A percentile compares a stretch with the other conserved stretches of the same genome.
phyloP scores from a whole-genome alignment of 2,113 vertebrate species.

The Leptodactylus fuscus region DNA sequence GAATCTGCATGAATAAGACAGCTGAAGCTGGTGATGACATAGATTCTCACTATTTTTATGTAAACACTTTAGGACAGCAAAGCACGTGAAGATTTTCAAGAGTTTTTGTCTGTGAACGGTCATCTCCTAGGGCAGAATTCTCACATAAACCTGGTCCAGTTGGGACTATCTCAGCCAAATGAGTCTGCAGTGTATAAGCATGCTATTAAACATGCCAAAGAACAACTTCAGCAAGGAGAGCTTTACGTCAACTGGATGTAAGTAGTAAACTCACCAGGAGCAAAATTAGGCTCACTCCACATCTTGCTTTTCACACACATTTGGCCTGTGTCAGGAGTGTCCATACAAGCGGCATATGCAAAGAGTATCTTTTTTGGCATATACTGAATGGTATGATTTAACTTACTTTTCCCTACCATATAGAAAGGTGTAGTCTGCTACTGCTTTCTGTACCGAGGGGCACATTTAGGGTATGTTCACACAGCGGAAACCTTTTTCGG shows the following conservation, averaged over 20 bases:
- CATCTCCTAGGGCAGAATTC: constrained; percentile 92
- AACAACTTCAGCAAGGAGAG: constrained; percentile 71
- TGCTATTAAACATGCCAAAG: constrained; percentile 80
- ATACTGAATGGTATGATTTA: too few relatives aligned
- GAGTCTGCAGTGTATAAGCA: constrained; percentile 88
- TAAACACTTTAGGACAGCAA: constrained; percentile 77
- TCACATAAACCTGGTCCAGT: constrained; percentile 89
- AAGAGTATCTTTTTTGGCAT: too few relatives aligned
- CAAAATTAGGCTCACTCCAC: not conserved
- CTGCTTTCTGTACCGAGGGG: too few relatives aligned
- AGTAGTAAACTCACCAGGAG: constrained; percentile 61
- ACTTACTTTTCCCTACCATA: too few relatives aligned
- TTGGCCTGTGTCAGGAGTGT: too few relatives aligned
- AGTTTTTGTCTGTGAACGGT: constrained; percentile 93
- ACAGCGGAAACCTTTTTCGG: too few relatives aligned
- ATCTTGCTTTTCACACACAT: too few relatives aligned
- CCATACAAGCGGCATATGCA: too few relatives aligned
- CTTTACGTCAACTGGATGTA: constrained; percentile 95
- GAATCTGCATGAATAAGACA: too few relatives aligned
- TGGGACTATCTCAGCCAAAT: constrained; percentile 88
- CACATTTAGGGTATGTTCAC: too few relatives aligned
- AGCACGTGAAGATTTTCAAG: constrained; percentile 90
- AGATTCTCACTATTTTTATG: too few relatives aligned
- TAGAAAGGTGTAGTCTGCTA: too few relatives aligned
- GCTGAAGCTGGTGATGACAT: not conserved